Percentiles rank a stretch among this genome's conserved stretches.
These are phyloP conservation scores for Muscicapa comitata DNA, from an alignment of 2,797 vertebrate genomes.

Conservation along the genomic window DNA sequence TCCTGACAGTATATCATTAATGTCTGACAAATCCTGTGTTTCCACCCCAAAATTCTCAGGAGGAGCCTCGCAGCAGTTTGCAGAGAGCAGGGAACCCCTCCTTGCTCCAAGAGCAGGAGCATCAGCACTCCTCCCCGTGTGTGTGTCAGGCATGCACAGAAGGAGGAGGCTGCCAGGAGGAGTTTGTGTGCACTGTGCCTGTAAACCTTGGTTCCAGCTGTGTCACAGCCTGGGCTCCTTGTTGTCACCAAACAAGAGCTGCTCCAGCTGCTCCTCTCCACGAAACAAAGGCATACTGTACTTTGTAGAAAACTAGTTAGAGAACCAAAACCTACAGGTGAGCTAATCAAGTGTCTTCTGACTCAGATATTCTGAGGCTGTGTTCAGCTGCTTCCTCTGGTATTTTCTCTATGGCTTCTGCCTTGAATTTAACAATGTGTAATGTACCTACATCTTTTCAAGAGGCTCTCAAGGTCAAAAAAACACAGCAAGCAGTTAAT, in stretches of 20 bases:
- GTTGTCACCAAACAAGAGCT: not conserved
- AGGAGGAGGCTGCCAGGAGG: not conserved
- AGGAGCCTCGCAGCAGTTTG: not conserved
- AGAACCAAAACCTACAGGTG: constrained; percentile 34
- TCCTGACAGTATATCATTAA: constrained; percentile 26
- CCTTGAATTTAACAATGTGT: constrained; percentile 50
- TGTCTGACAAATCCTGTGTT: constrained; percentile 38
- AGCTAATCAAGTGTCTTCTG: constrained; percentile 34
- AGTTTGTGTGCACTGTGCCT: not conserved
- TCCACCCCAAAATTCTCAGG: not conserved
- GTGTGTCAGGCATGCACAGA: not conserved
- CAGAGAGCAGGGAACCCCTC: not conserved
- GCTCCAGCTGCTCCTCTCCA: constrained; percentile 20
- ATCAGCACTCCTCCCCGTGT: not conserved
- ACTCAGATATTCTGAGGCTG: constrained; percentile 52
- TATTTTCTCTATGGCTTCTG: constrained; percentile 41
- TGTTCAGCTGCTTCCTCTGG: constrained; percentile 51
- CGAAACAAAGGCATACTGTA: constrained; percentile 15
- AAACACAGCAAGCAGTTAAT: constrained; percentile 56
- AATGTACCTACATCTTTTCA: constrained; percentile 24
- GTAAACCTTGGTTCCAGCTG: not conserved
- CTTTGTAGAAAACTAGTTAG: constrained; percentile 33
- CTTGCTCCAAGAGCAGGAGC: not conserved
- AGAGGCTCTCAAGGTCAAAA: constrained; percentile 50
- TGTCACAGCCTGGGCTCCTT: not conserved